phyloP scores from a whole-genome alignment of 2,113 vertebrate genomes.

The Alouatta palliata region DNA sequence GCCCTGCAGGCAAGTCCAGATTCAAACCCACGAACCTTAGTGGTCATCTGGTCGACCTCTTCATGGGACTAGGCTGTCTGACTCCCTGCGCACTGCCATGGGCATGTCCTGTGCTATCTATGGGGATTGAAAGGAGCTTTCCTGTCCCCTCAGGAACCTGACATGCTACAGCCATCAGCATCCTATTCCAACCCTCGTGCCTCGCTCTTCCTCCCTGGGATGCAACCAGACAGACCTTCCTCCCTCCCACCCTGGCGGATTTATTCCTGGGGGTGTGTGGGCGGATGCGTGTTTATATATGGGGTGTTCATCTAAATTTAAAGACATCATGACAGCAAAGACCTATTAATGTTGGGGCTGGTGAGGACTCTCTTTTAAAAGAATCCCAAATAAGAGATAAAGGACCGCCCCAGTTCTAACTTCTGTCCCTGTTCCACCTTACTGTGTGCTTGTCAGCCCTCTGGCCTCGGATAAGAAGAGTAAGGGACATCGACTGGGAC shows the following conservation, averaged over 20 bases:
- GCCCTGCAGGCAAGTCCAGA: not conserved
- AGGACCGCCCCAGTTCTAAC: not conserved
- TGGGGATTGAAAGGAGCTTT: not conserved
- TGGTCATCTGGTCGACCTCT: too few relatives aligned
- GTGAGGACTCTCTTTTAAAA: not conserved
- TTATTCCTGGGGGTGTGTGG: slow-evolving; percentile 67
- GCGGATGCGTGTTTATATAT: slow-evolving; percentile 15
- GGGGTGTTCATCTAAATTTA: slow-evolving; percentile 63
- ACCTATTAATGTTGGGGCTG: slow-evolving; percentile 54
- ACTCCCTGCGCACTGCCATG: not conserved
- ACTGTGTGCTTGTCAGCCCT: not conserved
- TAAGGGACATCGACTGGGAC: rapidly evolving
- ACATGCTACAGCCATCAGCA: not conserved
- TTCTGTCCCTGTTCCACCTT: not conserved
- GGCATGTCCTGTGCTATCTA: not conserved
- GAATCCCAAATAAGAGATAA: not conserved
- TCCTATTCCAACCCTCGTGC: not conserved
- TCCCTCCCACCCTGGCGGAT: not conserved
- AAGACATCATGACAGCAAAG: slow-evolving; percentile 15
- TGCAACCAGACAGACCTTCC: slow-evolving; percentile 6
- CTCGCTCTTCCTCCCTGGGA: not conserved
- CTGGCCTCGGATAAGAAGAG: not conserved
- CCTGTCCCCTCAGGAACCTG: not conserved
- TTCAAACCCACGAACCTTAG: not conserved
- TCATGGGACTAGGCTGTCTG: not conserved